Percentiles rank a stretch among this genome's conserved stretches.
phyloP scores from a whole-genome alignment of 1,140 invertebrate species.

The Lineus longissimus region DNA sequence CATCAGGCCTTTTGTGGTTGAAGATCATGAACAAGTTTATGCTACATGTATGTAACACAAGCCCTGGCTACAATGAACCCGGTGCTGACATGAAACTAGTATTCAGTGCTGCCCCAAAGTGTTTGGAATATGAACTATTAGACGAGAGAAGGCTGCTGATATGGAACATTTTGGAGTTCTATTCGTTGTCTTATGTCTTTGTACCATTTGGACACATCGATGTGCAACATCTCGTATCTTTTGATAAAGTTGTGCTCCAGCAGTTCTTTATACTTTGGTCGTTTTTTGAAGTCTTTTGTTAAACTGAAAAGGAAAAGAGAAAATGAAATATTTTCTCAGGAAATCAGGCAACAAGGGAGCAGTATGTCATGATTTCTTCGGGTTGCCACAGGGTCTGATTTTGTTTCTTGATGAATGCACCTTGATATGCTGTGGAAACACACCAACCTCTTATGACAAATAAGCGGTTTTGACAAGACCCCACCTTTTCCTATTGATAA shows the following conservation, averaged over 20 bases:
- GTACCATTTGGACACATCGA: slow-evolving; percentile 49
- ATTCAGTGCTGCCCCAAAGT: too few species aligned
- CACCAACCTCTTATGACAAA: too few species aligned
- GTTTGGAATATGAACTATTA: too few species aligned
- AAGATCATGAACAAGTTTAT: too few species aligned
- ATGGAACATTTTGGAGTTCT: slow-evolving; percentile 15
- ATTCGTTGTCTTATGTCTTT: slow-evolving; percentile 34
- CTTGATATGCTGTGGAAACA: too few species aligned
- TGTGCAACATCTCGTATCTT: slow-evolving; percentile 36
- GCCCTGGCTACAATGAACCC: too few species aligned
- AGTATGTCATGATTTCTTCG: background rate
- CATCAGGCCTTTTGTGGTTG: too few species aligned
- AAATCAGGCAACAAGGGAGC: background rate
- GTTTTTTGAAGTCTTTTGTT: slow-evolving; percentile 83
- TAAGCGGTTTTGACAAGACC: too few species aligned
- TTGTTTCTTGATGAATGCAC: background rate
- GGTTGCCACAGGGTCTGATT: background rate
- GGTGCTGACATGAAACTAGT: too few species aligned
- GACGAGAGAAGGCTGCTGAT: too few species aligned
- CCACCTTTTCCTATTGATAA: too few species aligned
- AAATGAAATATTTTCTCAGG: slow-evolving; percentile 10
- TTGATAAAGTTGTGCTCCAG: slow-evolving; percentile 57
- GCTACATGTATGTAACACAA: too few species aligned
- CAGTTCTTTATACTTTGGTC: slow-evolving; percentile 91
- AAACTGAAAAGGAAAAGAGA: slow-evolving; percentile 71